These are phyloP conservation scores for Drosophila nasuta DNA, from an alignment of 1,140 invertebrate species.

Conservation along the genomic window DNA sequence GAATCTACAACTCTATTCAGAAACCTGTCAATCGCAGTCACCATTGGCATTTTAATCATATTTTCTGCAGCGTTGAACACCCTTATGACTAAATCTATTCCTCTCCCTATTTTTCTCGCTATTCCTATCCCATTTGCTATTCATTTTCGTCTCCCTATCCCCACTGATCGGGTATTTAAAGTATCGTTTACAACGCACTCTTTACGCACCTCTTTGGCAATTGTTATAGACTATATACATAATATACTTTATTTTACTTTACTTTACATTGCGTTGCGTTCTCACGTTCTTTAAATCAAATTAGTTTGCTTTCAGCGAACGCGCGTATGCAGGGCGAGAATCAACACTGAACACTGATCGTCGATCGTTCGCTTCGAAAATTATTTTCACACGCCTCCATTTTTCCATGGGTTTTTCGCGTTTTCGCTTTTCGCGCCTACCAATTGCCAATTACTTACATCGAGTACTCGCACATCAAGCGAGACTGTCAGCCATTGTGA, in stretches of 20 bases:
- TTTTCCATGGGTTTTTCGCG: slow-evolving; percentile 38
- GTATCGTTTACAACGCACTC: slow-evolving; percentile 34
- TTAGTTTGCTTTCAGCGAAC: slow-evolving; percentile 37
- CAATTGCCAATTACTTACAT: slow-evolving; percentile 43
- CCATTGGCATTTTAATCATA: slow-evolving; percentile 30
- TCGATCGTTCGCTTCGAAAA: slow-evolving; percentile 20
- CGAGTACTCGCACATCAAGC: neutral
- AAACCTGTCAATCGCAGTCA: slow-evolving; percentile 9
- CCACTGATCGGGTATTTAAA: slow-evolving; percentile 6
- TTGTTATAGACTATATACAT: slow-evolving; percentile 20
- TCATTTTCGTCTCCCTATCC: neutral
- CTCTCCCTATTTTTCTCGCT: neutral
- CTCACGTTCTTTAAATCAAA: slow-evolving; percentile 45
- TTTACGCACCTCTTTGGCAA: slow-evolving; percentile 42
- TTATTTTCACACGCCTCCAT: slow-evolving; percentile 53
- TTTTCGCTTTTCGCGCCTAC: slow-evolving; percentile 52
- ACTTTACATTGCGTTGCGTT: slow-evolving; percentile 22
- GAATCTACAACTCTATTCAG: slow-evolving; percentile 30
- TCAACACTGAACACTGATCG: slow-evolving; percentile 12
- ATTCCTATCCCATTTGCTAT: neutral
- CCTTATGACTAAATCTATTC: slow-evolving; percentile 11
- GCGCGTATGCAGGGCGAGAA: slow-evolving; percentile 6
- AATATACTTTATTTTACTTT: slow-evolving; percentile 18
- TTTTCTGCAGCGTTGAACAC: slow-evolving; percentile 49
- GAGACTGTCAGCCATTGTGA: slow-evolving; percentile 47